Evolutionary conservation across 2,113 vertebrate species (phyloP).

Genomic region (Gracilinanus agilis): DNA sequence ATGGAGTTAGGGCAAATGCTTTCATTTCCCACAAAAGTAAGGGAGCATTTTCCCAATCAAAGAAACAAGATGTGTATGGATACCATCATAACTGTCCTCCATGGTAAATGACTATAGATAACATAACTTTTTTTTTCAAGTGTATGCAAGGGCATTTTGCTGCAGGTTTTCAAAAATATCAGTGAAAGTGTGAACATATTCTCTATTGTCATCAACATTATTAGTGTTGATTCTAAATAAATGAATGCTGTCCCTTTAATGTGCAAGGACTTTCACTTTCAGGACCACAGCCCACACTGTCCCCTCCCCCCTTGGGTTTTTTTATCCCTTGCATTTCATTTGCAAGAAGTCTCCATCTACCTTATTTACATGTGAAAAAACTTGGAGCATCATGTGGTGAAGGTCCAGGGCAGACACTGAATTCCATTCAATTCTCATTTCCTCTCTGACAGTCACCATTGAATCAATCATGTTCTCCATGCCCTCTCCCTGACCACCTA

Average conservation of each 20-base stretch:
- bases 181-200: slow-evolving; percentile 19
- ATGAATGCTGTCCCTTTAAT: slow-evolving; percentile 64
- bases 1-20: neutral
- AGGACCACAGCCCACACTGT: slow-evolving; percentile 55
- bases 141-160: neutral
- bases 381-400: slow-evolving; percentile 90
- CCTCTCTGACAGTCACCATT: slow-evolving; percentile 90
- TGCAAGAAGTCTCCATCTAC: slow-evolving; percentile 84
- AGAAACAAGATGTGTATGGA: neutral
- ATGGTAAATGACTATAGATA: slow-evolving; percentile 28
- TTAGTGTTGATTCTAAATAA: slow-evolving; percentile 49
- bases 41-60: neutral
- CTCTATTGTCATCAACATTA: slow-evolving; percentile 31
- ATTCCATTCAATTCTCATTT: slow-evolving; percentile 94
- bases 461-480: slow-evolving; percentile 93
- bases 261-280: slow-evolving; percentile 70
- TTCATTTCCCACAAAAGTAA: neutral
- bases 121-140: neutral
- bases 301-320: slow-evolving; percentile 56
- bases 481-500: slow-evolving; percentile 88
- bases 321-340: slow-evolving; percentile 83
- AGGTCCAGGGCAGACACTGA: slow-evolving; percentile 88
- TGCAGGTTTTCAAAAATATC: neutral
- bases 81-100: slow-evolving; percentile 8
- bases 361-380: slow-evolving; percentile 98